These are phyloP conservation scores for Okamejei kenojei DNA, from an alignment of 2,797 vertebrate genomes.

Conservation along the genomic window DNA sequence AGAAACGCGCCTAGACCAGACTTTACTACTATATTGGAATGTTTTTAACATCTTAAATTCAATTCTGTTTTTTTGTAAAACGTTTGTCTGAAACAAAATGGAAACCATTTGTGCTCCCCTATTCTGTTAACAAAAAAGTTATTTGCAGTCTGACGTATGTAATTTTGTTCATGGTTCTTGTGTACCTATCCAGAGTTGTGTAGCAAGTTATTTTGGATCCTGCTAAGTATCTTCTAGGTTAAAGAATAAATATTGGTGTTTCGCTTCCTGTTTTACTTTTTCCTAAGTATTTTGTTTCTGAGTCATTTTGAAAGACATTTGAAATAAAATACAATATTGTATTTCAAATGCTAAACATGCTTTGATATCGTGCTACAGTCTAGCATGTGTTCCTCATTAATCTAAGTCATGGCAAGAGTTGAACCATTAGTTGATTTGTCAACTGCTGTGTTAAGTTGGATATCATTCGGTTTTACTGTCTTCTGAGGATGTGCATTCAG, in stretches of 20 bases:
- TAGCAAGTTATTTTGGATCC: not conserved
- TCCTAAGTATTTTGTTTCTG: no score
- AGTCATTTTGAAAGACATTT: no score
- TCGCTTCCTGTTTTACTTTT: not conserved
- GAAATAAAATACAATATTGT: no score
- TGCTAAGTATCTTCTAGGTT: not conserved
- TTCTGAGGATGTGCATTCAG: not conserved
- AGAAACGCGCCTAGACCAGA: no score
- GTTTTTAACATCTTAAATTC: no score
- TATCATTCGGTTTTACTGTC: not conserved
- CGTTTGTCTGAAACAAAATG: no score
- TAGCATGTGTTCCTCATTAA: not conserved
- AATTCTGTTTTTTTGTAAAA: no score
- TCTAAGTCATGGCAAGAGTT: not conserved
- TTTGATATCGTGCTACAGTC: not conserved
- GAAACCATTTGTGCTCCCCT: no score
- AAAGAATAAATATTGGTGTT: not conserved
- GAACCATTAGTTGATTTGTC: not conserved
- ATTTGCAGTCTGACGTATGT: not conserved
- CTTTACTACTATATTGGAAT: no score
- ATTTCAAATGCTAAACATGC: not conserved
- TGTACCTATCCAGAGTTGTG: not conserved
- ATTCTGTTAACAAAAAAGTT: not conserved
- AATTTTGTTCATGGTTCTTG: not conserved
- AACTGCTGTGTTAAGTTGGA: not conserved